These are phyloP conservation scores for Xanthorhoe designata DNA, from an alignment of 2,888 invertebrate species.

Conservation along the genomic window DNA sequence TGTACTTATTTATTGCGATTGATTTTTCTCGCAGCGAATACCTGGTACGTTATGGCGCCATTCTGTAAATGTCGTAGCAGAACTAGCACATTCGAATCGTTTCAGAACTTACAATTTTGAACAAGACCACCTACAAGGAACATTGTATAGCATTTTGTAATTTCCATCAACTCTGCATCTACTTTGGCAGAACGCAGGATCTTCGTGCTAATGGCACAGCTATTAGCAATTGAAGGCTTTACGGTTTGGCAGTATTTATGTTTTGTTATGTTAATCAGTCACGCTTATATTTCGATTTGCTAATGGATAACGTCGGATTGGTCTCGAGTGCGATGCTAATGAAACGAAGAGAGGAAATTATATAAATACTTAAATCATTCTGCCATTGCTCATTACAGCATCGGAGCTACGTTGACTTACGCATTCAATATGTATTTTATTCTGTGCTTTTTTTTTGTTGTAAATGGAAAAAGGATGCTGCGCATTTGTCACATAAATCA, in stretches of 20 bases:
- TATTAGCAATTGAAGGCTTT: constrained; percentile 14
- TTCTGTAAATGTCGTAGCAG: constrained; percentile 10
- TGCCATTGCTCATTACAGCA: constrained; percentile 13
- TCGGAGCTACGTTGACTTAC: constrained; percentile 15
- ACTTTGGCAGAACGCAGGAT: not conserved
- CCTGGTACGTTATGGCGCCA: constrained; percentile 24
- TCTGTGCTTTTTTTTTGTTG: not conserved
- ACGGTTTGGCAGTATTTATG: constrained; percentile 18
- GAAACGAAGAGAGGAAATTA: constrained; percentile 19
- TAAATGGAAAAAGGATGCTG: not conserved
- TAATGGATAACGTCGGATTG: constrained; percentile 23
- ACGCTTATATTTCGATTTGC: constrained; percentile 27
- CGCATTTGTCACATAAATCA: not conserved
- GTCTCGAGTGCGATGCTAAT: constrained; percentile 26
- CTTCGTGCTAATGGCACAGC: not conserved
- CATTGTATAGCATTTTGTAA: not conserved
- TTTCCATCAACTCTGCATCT: not conserved
- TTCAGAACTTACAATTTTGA: not conserved
- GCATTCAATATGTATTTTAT: constrained; percentile 18
- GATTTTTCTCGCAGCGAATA: constrained; percentile 41
- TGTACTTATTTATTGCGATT: constrained; percentile 46
- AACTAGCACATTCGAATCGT: not conserved
- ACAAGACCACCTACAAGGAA: not conserved
- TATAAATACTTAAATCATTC: constrained; percentile 19
- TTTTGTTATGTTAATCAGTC: constrained; percentile 24